These are phyloP conservation scores for Haliclystus octoradiatus DNA, from an alignment of 30 jellyfish, hydroid and myxozoan species.

Conservation along the genomic window DNA sequence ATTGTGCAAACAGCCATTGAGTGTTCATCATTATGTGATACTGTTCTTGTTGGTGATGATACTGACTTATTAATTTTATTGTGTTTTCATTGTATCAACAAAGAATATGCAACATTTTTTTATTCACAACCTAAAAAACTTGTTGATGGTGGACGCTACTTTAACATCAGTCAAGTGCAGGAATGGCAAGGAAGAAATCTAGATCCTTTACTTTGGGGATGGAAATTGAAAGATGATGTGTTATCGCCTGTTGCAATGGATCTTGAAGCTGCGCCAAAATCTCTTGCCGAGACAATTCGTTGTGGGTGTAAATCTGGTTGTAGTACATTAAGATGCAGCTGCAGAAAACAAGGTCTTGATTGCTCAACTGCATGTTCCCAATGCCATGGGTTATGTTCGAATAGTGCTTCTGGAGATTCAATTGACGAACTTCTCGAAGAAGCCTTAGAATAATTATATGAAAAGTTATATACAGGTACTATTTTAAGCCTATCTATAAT, in stretches of 20 bases:
- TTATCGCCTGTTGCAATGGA: conserved; percentile 11
- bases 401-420: conserved; percentile 4
- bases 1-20: conserved; percentile 23
- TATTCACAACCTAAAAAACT: neutral
- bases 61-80: conserved; percentile 35
- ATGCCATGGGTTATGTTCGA: conserved; percentile 22
- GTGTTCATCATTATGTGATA: conserved; percentile 1
- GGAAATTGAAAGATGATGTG: conserved; percentile 9
- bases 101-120: neutral
- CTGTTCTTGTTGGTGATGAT: conserved; percentile 31
- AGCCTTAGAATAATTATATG: too few relatives aligned
- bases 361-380: conserved; percentile 27
- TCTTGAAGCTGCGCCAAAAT: conserved; percentile 30
- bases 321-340: conserved; percentile 12
- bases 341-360: conserved; percentile 13
- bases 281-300: conserved; percentile 5
- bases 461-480: too few relatives aligned
- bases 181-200: conserved; percentile 18
- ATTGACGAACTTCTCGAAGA: too few relatives aligned
- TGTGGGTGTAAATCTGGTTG: conserved; percentile 27
- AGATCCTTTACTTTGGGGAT: conserved; percentile 27
- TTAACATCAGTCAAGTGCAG: conserved; percentile 9
- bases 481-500: too few relatives aligned
- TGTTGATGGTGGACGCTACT: neutral
- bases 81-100: conserved; percentile 21